phyloP scores from a whole-genome alignment of 1,140 invertebrate genomes.

The Drosophila busckii region DNA sequence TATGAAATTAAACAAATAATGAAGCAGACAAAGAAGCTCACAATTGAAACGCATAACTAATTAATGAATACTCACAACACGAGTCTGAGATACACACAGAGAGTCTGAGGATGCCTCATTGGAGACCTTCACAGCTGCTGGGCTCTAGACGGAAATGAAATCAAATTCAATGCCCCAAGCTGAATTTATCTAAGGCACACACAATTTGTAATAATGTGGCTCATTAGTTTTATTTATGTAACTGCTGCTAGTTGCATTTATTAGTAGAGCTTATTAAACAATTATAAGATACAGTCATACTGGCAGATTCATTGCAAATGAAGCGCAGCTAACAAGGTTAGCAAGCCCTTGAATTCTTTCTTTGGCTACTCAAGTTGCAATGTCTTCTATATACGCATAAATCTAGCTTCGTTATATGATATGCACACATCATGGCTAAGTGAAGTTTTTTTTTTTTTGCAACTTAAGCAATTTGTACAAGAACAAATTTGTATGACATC shows the following conservation, averaged over 20 bases:
- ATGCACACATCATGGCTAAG: not conserved
- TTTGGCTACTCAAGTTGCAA: conserved; percentile 54
- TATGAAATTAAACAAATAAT: conserved; percentile 47
- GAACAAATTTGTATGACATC: conserved; percentile 21
- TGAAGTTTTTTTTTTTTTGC: not conserved
- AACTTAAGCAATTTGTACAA: conserved; percentile 19
- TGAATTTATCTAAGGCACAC: not conserved
- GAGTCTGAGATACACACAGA: not conserved
- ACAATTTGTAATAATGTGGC: not conserved
- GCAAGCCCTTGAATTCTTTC: conserved; percentile 38
- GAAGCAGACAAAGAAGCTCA: conserved; percentile 31
- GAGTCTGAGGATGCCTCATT: conserved; percentile 22
- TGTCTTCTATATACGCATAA: conserved; percentile 25
- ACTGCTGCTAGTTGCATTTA: conserved; percentile 12
- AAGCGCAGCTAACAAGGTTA: conserved; percentile 10
- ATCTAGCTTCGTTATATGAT: conserved; percentile 6
- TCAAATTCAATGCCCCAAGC: conserved; percentile 4
- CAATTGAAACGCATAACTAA: conserved; percentile 25
- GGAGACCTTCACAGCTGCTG: conserved; percentile 50
- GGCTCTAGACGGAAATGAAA: conserved; percentile 31
- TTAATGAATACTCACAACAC: conserved; percentile 44
- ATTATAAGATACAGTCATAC: not conserved
- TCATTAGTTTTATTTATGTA: conserved; percentile 7
- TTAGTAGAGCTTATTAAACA: conserved; percentile 21
- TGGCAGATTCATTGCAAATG: conserved; percentile 13